Percentiles rank a stretch among this genome's conserved stretches.
Evolutionary conservation across 2,888 invertebrate genomes (phyloP).

Genomic region (Papilio protenor): DNA sequence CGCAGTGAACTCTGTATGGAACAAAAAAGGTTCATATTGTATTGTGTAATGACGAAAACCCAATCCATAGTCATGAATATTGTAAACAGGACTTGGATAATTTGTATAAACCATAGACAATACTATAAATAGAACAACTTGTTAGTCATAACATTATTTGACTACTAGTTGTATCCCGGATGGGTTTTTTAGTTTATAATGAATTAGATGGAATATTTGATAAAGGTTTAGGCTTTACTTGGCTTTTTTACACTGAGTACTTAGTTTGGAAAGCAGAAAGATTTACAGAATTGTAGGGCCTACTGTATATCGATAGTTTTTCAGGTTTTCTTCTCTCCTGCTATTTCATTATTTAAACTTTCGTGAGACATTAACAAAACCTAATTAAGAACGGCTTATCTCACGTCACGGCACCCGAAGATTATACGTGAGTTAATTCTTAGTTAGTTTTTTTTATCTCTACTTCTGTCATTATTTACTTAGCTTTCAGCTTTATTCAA

Average conservation of each 20-base stretch:
- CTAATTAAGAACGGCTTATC: too few species aligned
- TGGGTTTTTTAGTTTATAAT: not conserved
- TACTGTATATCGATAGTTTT: too few species aligned
- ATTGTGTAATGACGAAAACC: conserved; percentile 4
- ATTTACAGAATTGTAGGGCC: too few species aligned
- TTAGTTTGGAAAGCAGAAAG: not conserved
- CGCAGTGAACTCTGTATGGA: not conserved
- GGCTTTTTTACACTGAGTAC: not conserved
- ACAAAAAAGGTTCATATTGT: not conserved
- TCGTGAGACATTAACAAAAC: too few species aligned
- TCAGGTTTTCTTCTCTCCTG: too few species aligned
- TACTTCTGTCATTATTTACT: too few species aligned
- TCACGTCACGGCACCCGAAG: too few species aligned
- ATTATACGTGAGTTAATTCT: too few species aligned
- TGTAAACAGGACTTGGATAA: not conserved
- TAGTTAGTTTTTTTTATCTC: too few species aligned
- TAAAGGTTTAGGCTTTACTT: not conserved
- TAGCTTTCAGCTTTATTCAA: too few species aligned
- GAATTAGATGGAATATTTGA: not conserved
- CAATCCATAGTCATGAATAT: not conserved
- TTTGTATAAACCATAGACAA: not conserved
- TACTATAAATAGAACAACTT: conserved; percentile 8
- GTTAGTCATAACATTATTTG: not conserved
- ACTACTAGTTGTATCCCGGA: not conserved
- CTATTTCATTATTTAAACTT: too few species aligned